Conservation (phyloP, 2,113 vertebrate species). For the Cygnus atratus region DNA sequence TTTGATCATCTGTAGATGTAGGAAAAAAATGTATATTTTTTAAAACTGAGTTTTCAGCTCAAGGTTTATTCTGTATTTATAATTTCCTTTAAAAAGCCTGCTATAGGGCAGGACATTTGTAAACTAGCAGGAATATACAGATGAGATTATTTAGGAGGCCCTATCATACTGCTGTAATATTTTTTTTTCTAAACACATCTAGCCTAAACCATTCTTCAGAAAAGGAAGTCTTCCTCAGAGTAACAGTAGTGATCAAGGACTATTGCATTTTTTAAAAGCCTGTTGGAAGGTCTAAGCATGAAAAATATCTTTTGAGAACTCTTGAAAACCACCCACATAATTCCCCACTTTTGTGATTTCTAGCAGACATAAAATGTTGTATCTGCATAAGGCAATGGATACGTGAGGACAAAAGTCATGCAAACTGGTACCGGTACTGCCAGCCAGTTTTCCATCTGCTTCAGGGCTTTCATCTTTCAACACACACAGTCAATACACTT, state of each 20-base stretch:
- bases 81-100: neutral
- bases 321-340: neutral
- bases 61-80: neutral
- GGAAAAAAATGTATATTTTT: neutral
- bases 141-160: neutral
- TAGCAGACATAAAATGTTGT: neutral
- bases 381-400: neutral
- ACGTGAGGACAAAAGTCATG: neutral
- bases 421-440: neutral
- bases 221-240: neutral
- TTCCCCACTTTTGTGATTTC: neutral
- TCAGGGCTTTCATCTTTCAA: neutral
- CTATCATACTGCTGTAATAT: neutral
- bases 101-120: neutral
- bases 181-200: neutral
- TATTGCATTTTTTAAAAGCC: neutral
- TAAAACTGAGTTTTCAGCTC: neutral
- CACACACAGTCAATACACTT: neutral
- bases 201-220: neutral
- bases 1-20: neutral
- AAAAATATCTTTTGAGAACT: neutral
- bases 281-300: neutral
- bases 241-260: neutral
- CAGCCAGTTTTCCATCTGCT: neutral
- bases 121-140: neutral